Evolutionary conservation across 1,140 invertebrate genomes (phyloP).

Genomic region (Drosophila mayri): DNA sequence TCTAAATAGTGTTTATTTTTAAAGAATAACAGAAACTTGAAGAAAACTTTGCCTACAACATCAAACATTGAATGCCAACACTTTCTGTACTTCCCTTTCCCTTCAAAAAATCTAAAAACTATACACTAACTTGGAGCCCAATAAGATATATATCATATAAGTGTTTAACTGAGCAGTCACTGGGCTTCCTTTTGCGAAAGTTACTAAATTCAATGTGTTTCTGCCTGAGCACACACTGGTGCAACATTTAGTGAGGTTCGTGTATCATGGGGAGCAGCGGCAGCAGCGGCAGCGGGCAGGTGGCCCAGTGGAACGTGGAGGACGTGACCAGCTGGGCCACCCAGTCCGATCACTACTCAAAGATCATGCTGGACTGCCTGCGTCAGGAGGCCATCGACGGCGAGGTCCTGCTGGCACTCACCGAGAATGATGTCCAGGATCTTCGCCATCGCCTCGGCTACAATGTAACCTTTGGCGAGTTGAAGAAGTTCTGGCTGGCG

Average conservation of each 20-base stretch:
- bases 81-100: neutral
- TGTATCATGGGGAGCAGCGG: constrained; percentile 26
- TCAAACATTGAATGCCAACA: too few relatives aligned
- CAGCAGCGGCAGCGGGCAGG: constrained; percentile 21
- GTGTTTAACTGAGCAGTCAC: constrained; percentile 20
- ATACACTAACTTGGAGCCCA: too few relatives aligned
- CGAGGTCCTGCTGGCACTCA: constrained; percentile 90
- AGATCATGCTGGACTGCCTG: constrained; percentile 82
- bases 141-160: too few relatives aligned
- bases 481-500: constrained; percentile 90
- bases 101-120: neutral
- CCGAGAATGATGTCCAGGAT: constrained; percentile 90
- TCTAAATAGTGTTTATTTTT: too few relatives aligned
- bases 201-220: constrained; percentile 53
- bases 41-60: neutral
- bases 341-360: constrained; percentile 85
- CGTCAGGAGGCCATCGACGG: constrained; percentile 91
- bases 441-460: constrained; percentile 85
- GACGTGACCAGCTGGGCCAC: constrained; percentile 89
- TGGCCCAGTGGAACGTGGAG: constrained; percentile 87
- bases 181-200: constrained; percentile 15
- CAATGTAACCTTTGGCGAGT: constrained; percentile 89
- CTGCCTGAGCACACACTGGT: constrained; percentile 38
- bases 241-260: constrained; percentile 24
- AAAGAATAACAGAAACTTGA: neutral